Conservation (phyloP, 1,140 invertebrate species). For the Coenobita brevimanus region DNA sequence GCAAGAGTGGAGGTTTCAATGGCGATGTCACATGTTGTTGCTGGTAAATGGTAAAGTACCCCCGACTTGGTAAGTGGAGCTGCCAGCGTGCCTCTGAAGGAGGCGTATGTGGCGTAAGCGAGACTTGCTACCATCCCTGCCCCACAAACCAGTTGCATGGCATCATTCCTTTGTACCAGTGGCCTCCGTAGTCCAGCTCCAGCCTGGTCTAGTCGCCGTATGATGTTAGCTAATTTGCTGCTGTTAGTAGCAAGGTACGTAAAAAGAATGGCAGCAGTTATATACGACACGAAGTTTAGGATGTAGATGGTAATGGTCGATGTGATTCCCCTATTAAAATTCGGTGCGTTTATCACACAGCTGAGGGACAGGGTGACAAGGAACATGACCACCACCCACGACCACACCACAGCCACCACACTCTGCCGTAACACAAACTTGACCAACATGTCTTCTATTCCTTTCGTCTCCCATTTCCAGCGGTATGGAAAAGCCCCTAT, state of each 20-base stretch:
- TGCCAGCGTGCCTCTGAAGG: not conserved
- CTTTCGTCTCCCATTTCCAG: conserved; percentile 4
- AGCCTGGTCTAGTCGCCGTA: conserved; percentile 2
- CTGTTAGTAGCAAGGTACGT: conserved; percentile 18
- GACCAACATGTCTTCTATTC: not conserved
- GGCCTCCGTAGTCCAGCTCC: not conserved
- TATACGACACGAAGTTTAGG: conserved; percentile 38
- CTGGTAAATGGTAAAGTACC: conserved; percentile 33
- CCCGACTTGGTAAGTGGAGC: not conserved
- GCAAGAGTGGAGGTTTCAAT: conserved; percentile 31
- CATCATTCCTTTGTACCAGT: not conserved
- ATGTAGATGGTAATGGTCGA: conserved; percentile 33
- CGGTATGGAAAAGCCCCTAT: conserved; percentile 44
- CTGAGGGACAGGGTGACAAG: conserved; percentile 16
- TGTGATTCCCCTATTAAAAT: not conserved
- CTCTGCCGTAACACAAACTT: not conserved
- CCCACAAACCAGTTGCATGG: conserved; percentile 10
- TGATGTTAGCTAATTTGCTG: not conserved
- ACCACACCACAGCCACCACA: conserved; percentile 16
- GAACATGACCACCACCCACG: not conserved
- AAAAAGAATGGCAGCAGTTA: conserved; percentile 28
- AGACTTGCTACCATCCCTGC: not conserved
- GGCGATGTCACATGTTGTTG: conserved; percentile 30
- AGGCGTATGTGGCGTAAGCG: not conserved
- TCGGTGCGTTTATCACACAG: conserved; percentile 30